Percentiles rank a stretch among this genome's conserved stretches.
phyloP scores from a whole-genome alignment of 2,113 vertebrate genomes.

The Corydoras maculifer region DNA sequence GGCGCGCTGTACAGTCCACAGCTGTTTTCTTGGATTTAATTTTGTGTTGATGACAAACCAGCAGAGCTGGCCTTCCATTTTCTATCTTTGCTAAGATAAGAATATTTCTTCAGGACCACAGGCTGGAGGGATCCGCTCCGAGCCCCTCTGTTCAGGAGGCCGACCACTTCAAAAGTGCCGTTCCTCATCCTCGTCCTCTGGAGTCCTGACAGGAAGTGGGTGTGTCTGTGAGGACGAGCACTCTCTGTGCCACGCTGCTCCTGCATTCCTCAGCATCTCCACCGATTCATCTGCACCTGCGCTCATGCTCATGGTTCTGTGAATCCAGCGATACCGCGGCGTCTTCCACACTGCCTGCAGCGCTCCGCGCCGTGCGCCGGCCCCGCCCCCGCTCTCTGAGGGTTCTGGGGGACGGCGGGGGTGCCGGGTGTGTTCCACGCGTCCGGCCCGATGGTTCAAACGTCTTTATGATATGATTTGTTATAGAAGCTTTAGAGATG shows the following conservation, averaged over 20 bases:
- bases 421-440: no score
- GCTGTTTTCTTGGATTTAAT: background rate
- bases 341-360: conserved; percentile 41
- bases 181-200: conserved; percentile 19
- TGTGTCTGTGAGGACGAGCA: conserved; percentile 22
- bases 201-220: conserved; percentile 19
- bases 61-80: conserved; percentile 80
- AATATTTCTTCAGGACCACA: conserved; percentile 68
- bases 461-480: no score
- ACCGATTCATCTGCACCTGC: conserved; percentile 9
- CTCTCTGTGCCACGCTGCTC: conserved; percentile 20
- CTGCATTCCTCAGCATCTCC: conserved; percentile 30
- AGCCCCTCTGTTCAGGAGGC: conserved; percentile 58
- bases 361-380: no score
- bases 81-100: conserved; percentile 71
- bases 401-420: no score
- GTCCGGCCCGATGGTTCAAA: no score
- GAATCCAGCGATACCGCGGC: conserved; percentile 30
- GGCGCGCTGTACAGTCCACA: no score
- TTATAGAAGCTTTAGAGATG: no score
- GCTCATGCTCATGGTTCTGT: conserved; percentile 7
- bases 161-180: conserved; percentile 42
- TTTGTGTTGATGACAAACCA: conserved; percentile 61
- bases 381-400: no score
- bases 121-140: conserved; percentile 49